Conservation (phyloP, 2,797 vertebrate genomes). For the Eulemur coronatus region DNA sequence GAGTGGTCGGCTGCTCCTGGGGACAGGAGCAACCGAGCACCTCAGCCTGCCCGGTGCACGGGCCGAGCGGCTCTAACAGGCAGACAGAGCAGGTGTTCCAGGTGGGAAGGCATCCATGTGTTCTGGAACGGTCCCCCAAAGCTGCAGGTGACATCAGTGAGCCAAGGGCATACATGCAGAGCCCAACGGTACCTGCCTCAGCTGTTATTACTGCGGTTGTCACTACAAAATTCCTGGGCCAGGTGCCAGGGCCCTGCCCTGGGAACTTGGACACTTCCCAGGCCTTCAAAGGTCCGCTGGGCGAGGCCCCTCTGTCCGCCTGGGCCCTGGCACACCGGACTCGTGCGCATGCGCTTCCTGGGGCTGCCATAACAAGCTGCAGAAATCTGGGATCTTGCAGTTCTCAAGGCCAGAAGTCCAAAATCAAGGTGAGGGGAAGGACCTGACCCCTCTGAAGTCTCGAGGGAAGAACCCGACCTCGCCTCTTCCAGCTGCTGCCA, state of each 20-base stretch:
- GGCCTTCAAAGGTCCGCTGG: not conserved
- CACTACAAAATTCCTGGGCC: not conserved
- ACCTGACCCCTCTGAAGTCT: not conserved
- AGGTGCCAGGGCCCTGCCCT: not conserved
- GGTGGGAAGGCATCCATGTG: not conserved
- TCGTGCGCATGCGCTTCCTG: not conserved
- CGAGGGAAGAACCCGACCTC: no score
- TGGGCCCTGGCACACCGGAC: not conserved
- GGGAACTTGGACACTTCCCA: not conserved
- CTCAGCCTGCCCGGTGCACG: no score
- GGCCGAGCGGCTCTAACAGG: not conserved
- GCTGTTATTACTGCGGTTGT: not conserved
- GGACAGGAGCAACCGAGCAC: not conserved
- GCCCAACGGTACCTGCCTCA: not conserved
- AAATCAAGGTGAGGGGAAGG: not conserved
- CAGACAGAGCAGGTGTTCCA: not conserved
- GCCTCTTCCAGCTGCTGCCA: not conserved
- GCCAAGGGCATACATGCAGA: rapidly evolving
- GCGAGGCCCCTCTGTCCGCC: no score
- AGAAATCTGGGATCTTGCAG: not conserved
- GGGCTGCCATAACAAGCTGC: not conserved
- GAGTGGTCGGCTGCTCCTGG: not conserved
- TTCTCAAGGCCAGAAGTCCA: not conserved
- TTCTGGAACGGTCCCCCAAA: not conserved
- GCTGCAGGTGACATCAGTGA: no score